Percentiles rank a stretch among this genome's conserved stretches.
phyloP scores from a whole-genome alignment of 2,888 invertebrate genomes.

The Amblyjoppa fuscipennis region DNA sequence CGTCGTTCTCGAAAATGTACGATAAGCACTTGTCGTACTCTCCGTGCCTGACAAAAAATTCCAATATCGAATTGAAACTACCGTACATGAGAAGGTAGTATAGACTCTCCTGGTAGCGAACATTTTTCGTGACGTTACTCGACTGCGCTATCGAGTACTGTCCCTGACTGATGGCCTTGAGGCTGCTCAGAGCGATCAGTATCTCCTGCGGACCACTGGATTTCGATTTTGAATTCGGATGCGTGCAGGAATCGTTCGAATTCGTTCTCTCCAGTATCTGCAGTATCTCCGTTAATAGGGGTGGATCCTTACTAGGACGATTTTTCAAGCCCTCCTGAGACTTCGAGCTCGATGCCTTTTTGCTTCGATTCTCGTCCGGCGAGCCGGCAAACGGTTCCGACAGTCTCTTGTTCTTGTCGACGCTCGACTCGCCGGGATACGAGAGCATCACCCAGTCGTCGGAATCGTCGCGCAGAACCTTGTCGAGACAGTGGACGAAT shows the following conservation, averaged over 20 bases:
- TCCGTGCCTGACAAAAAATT: constrained; percentile 91
- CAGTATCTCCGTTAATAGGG: constrained; percentile 90
- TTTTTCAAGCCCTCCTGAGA: constrained; percentile 70
- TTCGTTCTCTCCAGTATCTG: constrained; percentile 87
- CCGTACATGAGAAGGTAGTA: constrained; percentile 94
- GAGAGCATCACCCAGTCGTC: constrained; percentile 82
- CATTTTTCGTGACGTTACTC: constrained; percentile 60
- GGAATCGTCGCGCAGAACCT: constrained; percentile 82
- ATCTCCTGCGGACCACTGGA: constrained; percentile 84
- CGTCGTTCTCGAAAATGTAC: constrained; percentile 89
- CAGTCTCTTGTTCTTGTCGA: constrained; percentile 21
- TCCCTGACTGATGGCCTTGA: constrained; percentile 84
- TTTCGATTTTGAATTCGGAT: constrained; percentile 72
- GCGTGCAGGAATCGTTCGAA: constrained; percentile 72
- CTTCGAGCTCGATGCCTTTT: constrained; percentile 79
- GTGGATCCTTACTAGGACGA: constrained; percentile 88
- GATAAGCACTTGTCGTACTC: constrained; percentile 89
- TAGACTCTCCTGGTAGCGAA: constrained; percentile 90
- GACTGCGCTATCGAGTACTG: constrained; percentile 77
- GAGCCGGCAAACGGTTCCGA: constrained; percentile 21
- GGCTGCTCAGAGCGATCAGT: constrained; percentile 84
- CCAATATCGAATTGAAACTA: constrained; percentile 90
- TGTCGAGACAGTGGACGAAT: constrained; percentile 88
- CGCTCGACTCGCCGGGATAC: constrained; percentile 72
- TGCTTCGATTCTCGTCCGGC: constrained; percentile 46